Evolutionary conservation across 64 coral and sea anemone genomes (phyloP).

Genomic region (Pocillopora verrucosa): DNA sequence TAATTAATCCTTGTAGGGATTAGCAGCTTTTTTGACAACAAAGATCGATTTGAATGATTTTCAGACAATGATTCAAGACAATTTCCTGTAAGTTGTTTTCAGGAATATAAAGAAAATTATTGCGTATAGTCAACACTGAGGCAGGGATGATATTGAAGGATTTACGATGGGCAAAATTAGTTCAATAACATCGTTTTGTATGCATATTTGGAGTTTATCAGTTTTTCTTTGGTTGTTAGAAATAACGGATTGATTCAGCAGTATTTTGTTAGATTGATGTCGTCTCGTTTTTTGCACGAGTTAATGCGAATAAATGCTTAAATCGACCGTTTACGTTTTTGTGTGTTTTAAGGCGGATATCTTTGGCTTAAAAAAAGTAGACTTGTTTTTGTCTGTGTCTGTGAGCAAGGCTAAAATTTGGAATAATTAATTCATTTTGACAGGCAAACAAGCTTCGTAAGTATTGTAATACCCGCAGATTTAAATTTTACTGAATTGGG

Average conservation of each 20-base stretch:
- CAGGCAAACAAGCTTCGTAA: not conserved
- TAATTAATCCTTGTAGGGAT: not conserved
- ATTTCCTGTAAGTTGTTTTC: conserved; percentile 36
- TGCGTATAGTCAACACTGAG: not conserved
- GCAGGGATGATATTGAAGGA: conserved; percentile 7
- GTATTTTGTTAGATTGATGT: not conserved
- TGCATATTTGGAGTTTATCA: not conserved
- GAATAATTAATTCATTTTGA: conserved; percentile 12
- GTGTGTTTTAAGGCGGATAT: not conserved
- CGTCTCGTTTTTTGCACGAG: not conserved
- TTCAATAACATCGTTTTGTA: conserved; percentile 8
- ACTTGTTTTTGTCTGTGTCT: conserved; percentile 8
- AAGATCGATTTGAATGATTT: conserved; percentile 33
- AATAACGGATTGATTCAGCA: not conserved
- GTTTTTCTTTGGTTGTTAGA: not conserved
- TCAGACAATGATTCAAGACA: not conserved
- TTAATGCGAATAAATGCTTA: not conserved
- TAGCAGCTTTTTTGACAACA: not conserved
- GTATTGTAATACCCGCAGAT: not conserved
- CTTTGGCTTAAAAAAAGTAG: not conserved
- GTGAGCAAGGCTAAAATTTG: not conserved
- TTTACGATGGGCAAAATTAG: not conserved
- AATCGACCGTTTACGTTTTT: not conserved
- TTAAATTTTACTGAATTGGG: not conserved
- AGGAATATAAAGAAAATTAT: conserved; percentile 31